These are phyloP conservation scores for Miltochrista miniata DNA, from an alignment of 2,888 invertebrate species.

Conservation along the genomic window DNA sequence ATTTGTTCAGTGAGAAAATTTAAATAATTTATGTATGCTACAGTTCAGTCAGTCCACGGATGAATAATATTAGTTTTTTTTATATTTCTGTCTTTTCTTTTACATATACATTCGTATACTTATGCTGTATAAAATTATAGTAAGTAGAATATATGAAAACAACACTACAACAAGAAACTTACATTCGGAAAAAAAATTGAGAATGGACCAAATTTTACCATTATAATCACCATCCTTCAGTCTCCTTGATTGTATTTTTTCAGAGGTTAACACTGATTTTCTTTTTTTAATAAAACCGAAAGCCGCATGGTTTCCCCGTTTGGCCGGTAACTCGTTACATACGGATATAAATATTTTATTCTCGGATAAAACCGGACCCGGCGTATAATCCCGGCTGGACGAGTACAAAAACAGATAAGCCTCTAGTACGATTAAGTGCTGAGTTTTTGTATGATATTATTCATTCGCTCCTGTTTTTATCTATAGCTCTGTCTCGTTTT, in stretches of 20 bases:
- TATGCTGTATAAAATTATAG: too few relatives aligned
- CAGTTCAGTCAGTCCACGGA: too few relatives aligned
- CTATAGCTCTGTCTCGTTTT: slow-evolving; percentile 2
- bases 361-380: slow-evolving; percentile 50
- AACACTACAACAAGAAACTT: too few relatives aligned
- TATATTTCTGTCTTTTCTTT: too few relatives aligned
- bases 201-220: too few relatives aligned
- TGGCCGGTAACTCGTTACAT: slow-evolving; percentile 47
- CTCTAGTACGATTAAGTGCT: slow-evolving; percentile 56
- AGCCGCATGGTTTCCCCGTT: slow-evolving; percentile 21
- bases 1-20: slow-evolving; percentile 9
- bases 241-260: too few relatives aligned
- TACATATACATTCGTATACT: too few relatives aligned
- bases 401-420: slow-evolving; percentile 63
- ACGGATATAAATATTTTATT: slow-evolving; percentile 69
- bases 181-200: too few relatives aligned
- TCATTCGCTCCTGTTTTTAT: slow-evolving; percentile 1
- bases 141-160: too few relatives aligned
- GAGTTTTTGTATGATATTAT: slow-evolving; percentile 46
- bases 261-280: slow-evolving; percentile 7
- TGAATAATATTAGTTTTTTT: too few relatives aligned
- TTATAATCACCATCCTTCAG: too few relatives aligned
- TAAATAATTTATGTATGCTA: background rate
- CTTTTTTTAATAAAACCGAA: slow-evolving; percentile 32
- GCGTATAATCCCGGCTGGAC: slow-evolving; percentile 55